Conservation (phyloP, 1,140 invertebrate genomes). For the Drosophila tropicalis region DNA sequence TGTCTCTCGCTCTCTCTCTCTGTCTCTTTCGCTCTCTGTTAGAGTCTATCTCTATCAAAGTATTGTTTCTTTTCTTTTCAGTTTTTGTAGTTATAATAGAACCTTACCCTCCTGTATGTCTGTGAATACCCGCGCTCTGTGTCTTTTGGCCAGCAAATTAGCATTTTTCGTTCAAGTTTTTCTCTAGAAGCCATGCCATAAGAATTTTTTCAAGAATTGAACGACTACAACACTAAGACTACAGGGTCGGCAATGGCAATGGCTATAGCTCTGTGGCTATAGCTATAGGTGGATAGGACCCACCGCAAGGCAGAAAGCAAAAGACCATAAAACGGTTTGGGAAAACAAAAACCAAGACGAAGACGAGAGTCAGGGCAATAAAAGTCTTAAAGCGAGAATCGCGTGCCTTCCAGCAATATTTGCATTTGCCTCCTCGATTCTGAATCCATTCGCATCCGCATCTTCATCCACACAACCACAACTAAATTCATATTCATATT, state of each 20-base stretch:
- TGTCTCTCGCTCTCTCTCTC: not conserved
- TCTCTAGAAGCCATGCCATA: constrained; percentile 50
- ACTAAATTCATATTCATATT: constrained; percentile 27
- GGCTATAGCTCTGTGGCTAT: constrained; percentile 3
- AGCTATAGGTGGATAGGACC: constrained; percentile 38
- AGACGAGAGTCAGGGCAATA: constrained; percentile 59
- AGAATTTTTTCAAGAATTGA: constrained; percentile 28
- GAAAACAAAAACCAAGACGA: constrained; percentile 31
- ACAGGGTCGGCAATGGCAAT: not conserved
- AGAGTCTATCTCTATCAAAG: not conserved
- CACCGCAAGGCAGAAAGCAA: constrained; percentile 66
- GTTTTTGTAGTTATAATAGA: not conserved
- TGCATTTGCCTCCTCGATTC: constrained; percentile 53
- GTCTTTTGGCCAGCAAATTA: constrained; percentile 49
- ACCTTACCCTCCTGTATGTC: not conserved
- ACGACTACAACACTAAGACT: not conserved
- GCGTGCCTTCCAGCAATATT: constrained; percentile 78
- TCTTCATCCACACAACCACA: constrained; percentile 7
- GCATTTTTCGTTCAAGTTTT: constrained; percentile 57
- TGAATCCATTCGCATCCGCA: constrained; percentile 3
- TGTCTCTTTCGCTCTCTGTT: not conserved
- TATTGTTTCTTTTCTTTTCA: not conserved
- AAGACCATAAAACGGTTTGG: constrained; percentile 56
- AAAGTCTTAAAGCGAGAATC: constrained; percentile 58
- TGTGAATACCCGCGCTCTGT: not conserved